Percentiles rank a stretch among this genome's conserved stretches.
phyloP scores from a whole-genome alignment of 1,140 invertebrate species.

The Ostrea denselamellosa region DNA sequence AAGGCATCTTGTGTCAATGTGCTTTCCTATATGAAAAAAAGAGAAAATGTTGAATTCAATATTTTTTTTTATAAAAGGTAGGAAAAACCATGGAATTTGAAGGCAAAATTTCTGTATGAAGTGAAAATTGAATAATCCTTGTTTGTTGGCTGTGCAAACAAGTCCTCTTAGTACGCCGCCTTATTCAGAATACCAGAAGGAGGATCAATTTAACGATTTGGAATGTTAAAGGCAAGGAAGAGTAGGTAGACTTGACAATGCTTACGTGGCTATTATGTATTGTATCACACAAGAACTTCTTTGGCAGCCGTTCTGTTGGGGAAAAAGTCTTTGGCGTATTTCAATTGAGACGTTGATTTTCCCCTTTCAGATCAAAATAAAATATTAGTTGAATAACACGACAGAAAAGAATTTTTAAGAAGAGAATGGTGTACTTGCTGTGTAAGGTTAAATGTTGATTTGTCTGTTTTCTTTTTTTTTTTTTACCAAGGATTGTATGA shows the following conservation, averaged over 20 bases:
- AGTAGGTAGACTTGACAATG: not conserved
- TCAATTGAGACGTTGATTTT: slow-evolving; percentile 38
- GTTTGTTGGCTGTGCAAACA: slow-evolving; percentile 23
- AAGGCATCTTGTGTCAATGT: not conserved
- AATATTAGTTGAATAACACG: slow-evolving; percentile 29
- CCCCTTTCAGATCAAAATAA: slow-evolving; percentile 29
- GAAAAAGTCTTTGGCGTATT: not conserved
- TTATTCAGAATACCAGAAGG: slow-evolving; percentile 5
- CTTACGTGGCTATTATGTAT: slow-evolving; percentile 29
- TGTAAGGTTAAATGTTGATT: slow-evolving; percentile 35
- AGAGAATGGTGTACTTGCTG: slow-evolving; percentile 36
- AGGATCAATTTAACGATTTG: slow-evolving; percentile 29
- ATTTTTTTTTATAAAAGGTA: not conserved
- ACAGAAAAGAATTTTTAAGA: slow-evolving; percentile 3
- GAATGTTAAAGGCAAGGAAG: slow-evolving; percentile 28
- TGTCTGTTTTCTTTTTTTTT: slow-evolving; percentile 30
- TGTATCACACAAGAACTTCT: not conserved
- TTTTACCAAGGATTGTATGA: not conserved
- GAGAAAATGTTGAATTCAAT: not conserved
- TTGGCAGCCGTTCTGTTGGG: slow-evolving; percentile 12
- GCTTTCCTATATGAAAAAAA: not conserved
- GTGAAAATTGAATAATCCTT: slow-evolving; percentile 23
- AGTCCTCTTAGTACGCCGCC: not conserved
- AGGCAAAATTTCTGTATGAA: slow-evolving; percentile 9
- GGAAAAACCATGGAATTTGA: slow-evolving; percentile 19